phyloP scores from a whole-genome alignment of 2,797 vertebrate genomes.

The Psittacula derbiana region DNA sequence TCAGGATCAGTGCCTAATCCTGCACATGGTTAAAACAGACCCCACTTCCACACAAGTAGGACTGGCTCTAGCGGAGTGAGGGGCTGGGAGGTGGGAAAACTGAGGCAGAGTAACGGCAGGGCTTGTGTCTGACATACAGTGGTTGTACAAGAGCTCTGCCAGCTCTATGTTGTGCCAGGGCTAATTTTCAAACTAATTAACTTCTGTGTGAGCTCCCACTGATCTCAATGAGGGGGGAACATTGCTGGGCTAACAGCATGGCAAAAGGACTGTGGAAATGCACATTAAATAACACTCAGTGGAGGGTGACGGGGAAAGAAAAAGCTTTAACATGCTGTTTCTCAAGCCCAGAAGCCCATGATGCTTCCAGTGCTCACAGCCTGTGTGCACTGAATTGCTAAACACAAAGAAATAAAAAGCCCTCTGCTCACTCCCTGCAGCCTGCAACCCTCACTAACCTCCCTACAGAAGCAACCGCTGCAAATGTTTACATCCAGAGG shows the following conservation, averaged over 20 bases:
- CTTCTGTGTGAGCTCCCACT: not conserved
- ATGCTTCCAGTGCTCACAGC: not conserved
- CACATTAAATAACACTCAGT: not conserved
- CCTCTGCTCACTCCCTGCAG: not conserved
- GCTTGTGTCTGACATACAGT: not conserved
- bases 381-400: accelerated
- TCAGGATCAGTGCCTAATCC: not conserved
- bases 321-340: not conserved
- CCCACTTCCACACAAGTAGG: not conserved
- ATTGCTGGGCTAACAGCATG: not conserved
- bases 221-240: not conserved
- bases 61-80: accelerated
- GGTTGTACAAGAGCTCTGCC: not conserved
- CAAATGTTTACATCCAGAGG: not conserved
- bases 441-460: not conserved
- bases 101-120: accelerated
- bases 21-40: not conserved
- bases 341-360: accelerated
- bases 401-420: not conserved
- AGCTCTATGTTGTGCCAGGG: not conserved
- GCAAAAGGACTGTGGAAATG: not conserved
- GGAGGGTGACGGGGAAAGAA: not conserved
- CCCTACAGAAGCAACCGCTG: not conserved
- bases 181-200: not conserved
- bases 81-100: not conserved